phyloP scores from a whole-genome alignment of 2,888 invertebrate species.

The Cataglyphis albicans region DNA sequence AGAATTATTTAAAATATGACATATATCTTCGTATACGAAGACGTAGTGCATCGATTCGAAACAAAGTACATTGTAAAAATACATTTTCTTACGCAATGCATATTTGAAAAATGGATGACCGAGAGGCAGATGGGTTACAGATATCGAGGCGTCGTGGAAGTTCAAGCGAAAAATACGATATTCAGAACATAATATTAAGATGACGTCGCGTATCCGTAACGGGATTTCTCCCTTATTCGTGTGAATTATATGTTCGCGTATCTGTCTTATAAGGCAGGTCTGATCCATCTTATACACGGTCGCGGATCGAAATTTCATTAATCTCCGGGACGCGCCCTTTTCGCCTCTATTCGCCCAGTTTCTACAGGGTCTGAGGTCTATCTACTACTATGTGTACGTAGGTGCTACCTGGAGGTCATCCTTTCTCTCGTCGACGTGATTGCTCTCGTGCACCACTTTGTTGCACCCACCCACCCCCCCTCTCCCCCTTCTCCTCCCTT shows the following conservation, averaged over 20 bases:
- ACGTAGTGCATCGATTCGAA: neutral
- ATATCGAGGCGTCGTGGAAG: constrained; percentile 11
- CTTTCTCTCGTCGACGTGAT: constrained; percentile 63
- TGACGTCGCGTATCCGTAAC: neutral
- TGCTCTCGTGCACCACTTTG: constrained; percentile 56
- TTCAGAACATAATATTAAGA: constrained; percentile 21
- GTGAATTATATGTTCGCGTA: constrained; percentile 27
- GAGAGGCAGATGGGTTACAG: constrained; percentile 1
- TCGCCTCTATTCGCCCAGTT: constrained; percentile 25
- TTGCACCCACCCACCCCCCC: neutral
- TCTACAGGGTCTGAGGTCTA: constrained; percentile 38
- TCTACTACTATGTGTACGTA: constrained; percentile 20
- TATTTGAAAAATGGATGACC: constrained; percentile 25
- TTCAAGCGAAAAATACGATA: neutral
- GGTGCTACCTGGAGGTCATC: constrained; percentile 59
- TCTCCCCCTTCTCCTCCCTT: neutral
- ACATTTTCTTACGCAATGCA: constrained; percentile 15
- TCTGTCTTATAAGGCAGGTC: constrained; percentile 29
- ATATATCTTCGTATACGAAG: neutral
- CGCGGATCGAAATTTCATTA: constrained; percentile 74
- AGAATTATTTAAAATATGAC: constrained; percentile 45
- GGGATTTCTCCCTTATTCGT: neutral
- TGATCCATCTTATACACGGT: constrained; percentile 29
- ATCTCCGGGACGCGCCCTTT: constrained; percentile 64
- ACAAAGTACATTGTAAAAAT: constrained; percentile 35